Base-by-base conservation (phyloP, 2,797 vertebrate species). In the Myotis daubentonii region DNA sequence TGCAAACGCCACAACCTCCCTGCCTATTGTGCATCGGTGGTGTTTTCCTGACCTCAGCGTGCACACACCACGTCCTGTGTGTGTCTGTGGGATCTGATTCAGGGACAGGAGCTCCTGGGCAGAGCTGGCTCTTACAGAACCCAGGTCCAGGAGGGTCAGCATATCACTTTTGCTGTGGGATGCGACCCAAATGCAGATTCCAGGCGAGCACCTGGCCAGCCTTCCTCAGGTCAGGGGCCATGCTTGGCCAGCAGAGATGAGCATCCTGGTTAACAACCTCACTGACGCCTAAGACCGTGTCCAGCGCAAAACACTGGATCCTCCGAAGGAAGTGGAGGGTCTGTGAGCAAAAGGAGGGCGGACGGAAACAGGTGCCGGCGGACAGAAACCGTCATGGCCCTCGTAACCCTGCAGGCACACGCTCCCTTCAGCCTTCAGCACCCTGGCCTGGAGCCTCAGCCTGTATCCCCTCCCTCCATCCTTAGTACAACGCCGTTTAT, bases 21-120 rank as follows among this genome's bases (percentile, higher is more conserved):
- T 51, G 49, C 49, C 49, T 17, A 51, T 6, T 51, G 49, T 17
- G 49, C 49, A 5, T 51, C 1, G 15, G 49, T 51, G 16, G 49
- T 51, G 49, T 51, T 51, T 51, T 51, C 49, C 49, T 51, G 49
- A 51, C 49, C 16, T 16, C 49, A 51, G 49, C 6, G n/a, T 23
- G 12, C 6, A 7, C 16, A 17, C 17, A 30, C 5, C 5, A 1
- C 0, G 1, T 13, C 41, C 12, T 8, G 38, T 17, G 9, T 2
- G 7, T 33, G 2, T 36, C 68, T 57, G 13, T 44, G 41, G 53
- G 38, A 23, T 30, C 55, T 36, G 51, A 79, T 25, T 55, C 3
- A 17, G 17, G 12, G 36, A 30, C 28, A 30, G 47, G 30, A 65
- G 25, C 9, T 80, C 75, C 47, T 0, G 11, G 53, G 33, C 25